Evolutionary conservation across 2,113 vertebrate species (phyloP).

Genomic region (Mesocricetus auratus): DNA sequence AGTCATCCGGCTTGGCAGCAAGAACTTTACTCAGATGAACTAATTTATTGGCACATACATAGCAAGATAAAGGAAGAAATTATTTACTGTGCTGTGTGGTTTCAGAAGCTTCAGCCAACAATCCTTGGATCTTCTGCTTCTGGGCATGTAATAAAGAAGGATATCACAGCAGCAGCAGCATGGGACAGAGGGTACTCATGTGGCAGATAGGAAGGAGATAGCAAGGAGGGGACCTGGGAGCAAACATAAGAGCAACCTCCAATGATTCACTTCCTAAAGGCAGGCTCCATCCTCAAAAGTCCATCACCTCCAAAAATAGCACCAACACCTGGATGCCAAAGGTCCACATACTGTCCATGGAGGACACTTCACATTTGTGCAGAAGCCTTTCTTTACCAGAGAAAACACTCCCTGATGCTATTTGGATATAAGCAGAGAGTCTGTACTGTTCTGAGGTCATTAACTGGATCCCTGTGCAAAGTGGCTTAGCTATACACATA

Average conservation of each 20-base stretch:
- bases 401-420: not conserved
- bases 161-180: not conserved
- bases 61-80: not conserved
- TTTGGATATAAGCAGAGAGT: not conserved
- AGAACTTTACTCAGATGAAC: not conserved
- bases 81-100: not conserved
- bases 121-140: not conserved
- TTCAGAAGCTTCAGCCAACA: not conserved
- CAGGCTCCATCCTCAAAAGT: not conserved
- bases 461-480: not conserved
- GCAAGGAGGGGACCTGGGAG: not conserved
- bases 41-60: too few relatives aligned
- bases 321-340: not conserved
- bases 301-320: not conserved
- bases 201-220: not conserved
- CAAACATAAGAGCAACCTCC: not conserved
- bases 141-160: not conserved
- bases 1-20: too few relatives aligned
- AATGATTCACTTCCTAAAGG: not conserved
- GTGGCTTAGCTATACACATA: not conserved
- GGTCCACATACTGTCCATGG: not conserved
- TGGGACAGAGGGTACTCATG: not conserved
- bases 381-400: not conserved
- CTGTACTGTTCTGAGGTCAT: not conserved
- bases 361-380: not conserved